phyloP scores from a whole-genome alignment of 2,797 vertebrate genomes.

The Helarctos malayanus region DNA sequence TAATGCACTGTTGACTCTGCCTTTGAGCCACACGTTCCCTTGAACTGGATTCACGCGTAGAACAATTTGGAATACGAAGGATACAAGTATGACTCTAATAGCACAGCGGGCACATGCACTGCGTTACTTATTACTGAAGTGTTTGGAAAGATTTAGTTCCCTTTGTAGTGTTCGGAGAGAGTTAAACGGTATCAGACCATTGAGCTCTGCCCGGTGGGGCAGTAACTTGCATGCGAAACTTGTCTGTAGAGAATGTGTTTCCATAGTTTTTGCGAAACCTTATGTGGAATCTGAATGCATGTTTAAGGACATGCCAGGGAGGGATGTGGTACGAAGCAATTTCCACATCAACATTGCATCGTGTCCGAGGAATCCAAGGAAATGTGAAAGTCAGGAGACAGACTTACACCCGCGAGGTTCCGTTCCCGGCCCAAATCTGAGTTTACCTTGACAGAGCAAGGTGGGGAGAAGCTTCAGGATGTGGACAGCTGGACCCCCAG shows the following conservation, averaged over 20 bases:
- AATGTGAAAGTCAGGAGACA: not conserved
- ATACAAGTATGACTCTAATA: not conserved
- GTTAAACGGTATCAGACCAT: slow-evolving; percentile 50
- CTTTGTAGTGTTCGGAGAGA: slow-evolving; percentile 56
- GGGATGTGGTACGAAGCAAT: slow-evolving; percentile 10
- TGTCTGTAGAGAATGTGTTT: slow-evolving; percentile 62
- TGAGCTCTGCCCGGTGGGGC: slow-evolving; percentile 60
- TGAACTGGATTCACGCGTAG: not conserved
- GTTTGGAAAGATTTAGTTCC: slow-evolving; percentile 60
- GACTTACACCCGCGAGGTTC: not conserved
- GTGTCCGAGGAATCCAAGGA: slow-evolving; percentile 55
- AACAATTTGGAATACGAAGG: not conserved
- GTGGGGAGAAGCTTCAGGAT: not conserved
- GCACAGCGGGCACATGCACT: not conserved
- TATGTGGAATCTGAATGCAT: slow-evolving; percentile 55
- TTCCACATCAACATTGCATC: not conserved
- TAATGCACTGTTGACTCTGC: not conserved
- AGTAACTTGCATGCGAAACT: slow-evolving; percentile 56
- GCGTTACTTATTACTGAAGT: slow-evolving; percentile 33
- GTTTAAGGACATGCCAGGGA: slow-evolving; percentile 8
- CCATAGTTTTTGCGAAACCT: slow-evolving; percentile 55
- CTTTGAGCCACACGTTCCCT: not conserved
- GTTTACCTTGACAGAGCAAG: slow-evolving; percentile 46
- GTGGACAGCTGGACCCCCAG: not conserved
- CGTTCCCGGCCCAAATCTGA: not conserved